Base-by-base conservation (phyloP, 23 tunicate species). In the Diplosoma virens region DNA sequence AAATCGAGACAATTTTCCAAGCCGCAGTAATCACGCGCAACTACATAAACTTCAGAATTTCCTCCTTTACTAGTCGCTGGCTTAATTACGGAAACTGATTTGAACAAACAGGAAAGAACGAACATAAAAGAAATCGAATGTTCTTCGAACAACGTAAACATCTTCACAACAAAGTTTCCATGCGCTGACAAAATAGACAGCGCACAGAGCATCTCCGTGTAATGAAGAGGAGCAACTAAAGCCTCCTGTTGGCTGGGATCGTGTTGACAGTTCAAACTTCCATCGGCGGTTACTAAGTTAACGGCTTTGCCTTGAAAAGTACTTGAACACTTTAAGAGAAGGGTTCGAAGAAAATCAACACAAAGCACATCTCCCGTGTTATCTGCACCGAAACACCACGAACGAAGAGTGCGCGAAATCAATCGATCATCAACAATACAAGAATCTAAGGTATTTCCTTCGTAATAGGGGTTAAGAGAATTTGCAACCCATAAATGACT, bases 1-100 rank as follows among this genome's bases (percentile, higher is more conserved):
- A 75, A 33, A 33, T 30, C 65, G 20, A 16, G 1, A 30, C 79
- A 76, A 29, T 59, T 34, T 6, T 80, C 80, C 2, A 9, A 21
- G 1, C 92, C 92, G 58, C 79, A 50, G 52, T 46, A 92, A 70
- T 46, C 72, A 9, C 37, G 83, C 0, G 90, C 86, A n/a, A 92
- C 83, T 25, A 92, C 87, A 71, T 92, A 92, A 22, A 86, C 80
- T 48, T 92, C 97, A 18, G 97, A 92, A 60, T 92, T 92, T 0
- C 97, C 97, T 16, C 82, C 87, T 80, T 92, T 92, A 53, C 97
- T 92, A 1, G 92, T 92, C 24, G 92, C 87, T 1, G 92, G 97
- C 64, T 92, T 92, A 11, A 59, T 30, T 21, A 85, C 84, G 29
- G 80, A 53, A 1, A 92, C 87, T 32, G 26, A 11, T 3, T 59